Evolutionary conservation across 2,888 invertebrate genomes (phyloP).

Genomic region (Chironomus tentans): DNA sequence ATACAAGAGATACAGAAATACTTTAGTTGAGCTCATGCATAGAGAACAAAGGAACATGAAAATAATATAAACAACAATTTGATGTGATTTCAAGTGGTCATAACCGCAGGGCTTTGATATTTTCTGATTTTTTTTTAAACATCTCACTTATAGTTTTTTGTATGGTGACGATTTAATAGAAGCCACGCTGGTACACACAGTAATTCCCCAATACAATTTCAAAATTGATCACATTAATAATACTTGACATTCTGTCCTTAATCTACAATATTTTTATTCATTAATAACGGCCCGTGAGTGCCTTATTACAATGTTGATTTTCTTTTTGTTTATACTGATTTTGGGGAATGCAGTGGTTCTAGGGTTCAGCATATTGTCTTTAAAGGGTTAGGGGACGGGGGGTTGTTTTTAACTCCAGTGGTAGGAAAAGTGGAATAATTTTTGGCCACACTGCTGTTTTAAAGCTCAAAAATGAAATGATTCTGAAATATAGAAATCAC

Average conservation of each 20-base stretch:
- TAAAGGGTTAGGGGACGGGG: too few relatives aligned
- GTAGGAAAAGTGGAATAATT: too few relatives aligned
- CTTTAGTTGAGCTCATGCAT: background rate
- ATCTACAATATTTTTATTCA: slow-evolving; percentile 7
- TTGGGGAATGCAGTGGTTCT: background rate
- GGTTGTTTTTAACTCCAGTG: too few relatives aligned
- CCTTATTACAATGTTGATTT: background rate
- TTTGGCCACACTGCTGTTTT: too few relatives aligned
- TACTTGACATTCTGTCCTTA: slow-evolving; percentile 9
- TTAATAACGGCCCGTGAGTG: background rate
- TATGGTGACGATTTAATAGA: background rate
- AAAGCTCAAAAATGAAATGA: too few relatives aligned
- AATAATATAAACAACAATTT: background rate
- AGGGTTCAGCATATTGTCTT: too few relatives aligned
- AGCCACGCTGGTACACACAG: background rate
- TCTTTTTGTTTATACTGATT: background rate
- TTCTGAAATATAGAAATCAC: too few relatives aligned
- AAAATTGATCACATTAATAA: slow-evolving; percentile 26
- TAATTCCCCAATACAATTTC: slow-evolving; percentile 6
- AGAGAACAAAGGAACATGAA: background rate
- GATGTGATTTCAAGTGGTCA: slow-evolving; percentile 1
- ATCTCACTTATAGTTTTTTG: background rate
- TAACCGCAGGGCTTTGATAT: background rate
- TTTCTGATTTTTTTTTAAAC: background rate
- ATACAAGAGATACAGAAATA: background rate